Conservation (phyloP, 2,797 vertebrate species). For the Nannoperca obscura region DNA sequence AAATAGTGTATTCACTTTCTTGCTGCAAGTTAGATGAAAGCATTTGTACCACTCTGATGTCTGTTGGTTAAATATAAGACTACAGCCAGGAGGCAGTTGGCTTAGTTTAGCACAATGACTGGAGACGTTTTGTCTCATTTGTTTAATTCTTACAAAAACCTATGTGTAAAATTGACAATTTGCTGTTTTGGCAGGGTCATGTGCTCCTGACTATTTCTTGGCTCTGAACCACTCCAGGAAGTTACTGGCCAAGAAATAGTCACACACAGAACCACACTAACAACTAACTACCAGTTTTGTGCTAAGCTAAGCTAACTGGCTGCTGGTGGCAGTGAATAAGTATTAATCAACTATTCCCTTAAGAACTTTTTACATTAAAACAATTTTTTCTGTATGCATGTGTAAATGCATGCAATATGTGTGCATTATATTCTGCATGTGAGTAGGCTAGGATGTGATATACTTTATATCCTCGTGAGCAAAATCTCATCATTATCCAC, state of each 20-base stretch:
- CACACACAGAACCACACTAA: not conserved
- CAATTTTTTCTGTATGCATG: too few species aligned
- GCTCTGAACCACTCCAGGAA: not conserved
- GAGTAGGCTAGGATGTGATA: constrained; percentile 6
- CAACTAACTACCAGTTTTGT: too few species aligned
- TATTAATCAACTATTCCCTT: not conserved
- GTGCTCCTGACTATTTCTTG: not conserved
- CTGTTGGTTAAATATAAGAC: not conserved
- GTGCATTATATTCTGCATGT: not conserved
- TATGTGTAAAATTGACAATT: not conserved
- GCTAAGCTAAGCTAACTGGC: not conserved
- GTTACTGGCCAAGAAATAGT: not conserved
- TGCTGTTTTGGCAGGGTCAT: not conserved
- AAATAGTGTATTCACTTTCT: not conserved
- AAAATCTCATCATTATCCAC: constrained; percentile 47
- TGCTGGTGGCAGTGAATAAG: too few species aligned
- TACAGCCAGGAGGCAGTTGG: not conserved
- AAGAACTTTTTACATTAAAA: not conserved
- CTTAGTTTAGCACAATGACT: not conserved
- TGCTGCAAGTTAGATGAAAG: not conserved
- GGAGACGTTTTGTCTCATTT: too few species aligned
- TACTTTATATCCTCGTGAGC: constrained; percentile 9
- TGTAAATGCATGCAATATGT: not conserved
- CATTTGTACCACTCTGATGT: not conserved
- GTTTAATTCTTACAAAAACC: not conserved